Evolutionary conservation across 2,797 vertebrate genomes (phyloP), one percentile per base, ranked within the genome.

Genomic region (Channallabes apus): DNA sequence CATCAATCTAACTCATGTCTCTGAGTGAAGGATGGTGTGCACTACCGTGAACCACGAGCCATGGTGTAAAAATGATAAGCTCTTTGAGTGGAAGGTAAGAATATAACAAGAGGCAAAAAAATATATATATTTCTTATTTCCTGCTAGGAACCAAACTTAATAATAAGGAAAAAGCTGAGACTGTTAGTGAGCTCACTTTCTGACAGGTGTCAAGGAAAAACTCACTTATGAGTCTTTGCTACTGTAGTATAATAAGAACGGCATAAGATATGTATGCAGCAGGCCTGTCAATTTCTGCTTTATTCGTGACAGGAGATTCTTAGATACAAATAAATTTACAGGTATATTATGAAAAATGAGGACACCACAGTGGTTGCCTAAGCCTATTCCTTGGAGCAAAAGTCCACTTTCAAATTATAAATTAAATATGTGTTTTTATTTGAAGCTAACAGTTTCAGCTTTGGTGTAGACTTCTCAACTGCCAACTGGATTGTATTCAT

Each of bases 51-150:
- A 87, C 65, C 80, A 79, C 82, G 35, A 85, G 87, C 59, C 68
- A n/a, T 38, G 76, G 58, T 76, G 86, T 89, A 87, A 86, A 86
- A 88, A 86, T 69, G 89, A 83, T 88, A 87, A 89, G 86, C 64
- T 82, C 82, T 87, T 81, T 84, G 84, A 88, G 84, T 72, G 69
- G 84, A 84, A 88, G 80, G 80, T 87, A 89, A 89, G 87, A 84
- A 84, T 81, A 86, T 87, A 86, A 85, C 85, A 75, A 84, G 76
- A 78, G 75, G 27, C 32, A 83, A 80, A 22, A 22, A 8, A 29
- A 86, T 64, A 67, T 12, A 72, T 27, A 76, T 35, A 84, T 78
- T 17, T 81, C 56, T 27, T 18, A 61, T 86, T 87, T 87, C 75
- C 87, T 84, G 61, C 71, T 65, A 82, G 82, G 27, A 84, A 71